Conservation (phyloP, 2,113 vertebrate genomes). For the Hemicordylus capensis region DNA sequence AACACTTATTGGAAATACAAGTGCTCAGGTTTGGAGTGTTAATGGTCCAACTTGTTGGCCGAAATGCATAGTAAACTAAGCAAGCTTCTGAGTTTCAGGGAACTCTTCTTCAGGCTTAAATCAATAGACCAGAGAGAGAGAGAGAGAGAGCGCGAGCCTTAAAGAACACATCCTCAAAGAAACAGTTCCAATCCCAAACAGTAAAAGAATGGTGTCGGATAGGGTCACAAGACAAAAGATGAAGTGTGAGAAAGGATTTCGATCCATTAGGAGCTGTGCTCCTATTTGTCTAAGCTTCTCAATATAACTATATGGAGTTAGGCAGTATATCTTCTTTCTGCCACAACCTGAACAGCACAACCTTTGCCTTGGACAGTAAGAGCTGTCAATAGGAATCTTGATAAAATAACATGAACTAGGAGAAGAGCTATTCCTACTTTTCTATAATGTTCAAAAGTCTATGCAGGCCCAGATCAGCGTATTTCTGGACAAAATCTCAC, state of each 20-base stretch:
- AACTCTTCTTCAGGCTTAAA: neutral
- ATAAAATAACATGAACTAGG: neutral
- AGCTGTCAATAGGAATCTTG: neutral
- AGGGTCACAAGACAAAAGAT: neutral
- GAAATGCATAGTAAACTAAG: neutral
- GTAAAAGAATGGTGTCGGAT: no score
- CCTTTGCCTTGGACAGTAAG: neutral
- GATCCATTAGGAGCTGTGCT: neutral
- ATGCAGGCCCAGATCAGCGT: no score
- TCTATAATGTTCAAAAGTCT: neutral
- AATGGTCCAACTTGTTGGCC: neutral
- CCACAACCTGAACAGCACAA: neutral
- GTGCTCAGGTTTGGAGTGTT: neutral
- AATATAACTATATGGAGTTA: neutral
- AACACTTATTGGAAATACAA: neutral
- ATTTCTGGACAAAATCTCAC: neutral
- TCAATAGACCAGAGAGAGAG: neutral
- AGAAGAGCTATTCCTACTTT: no score
- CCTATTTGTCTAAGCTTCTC: neutral
- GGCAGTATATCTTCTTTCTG: neutral
- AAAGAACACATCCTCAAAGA: neutral
- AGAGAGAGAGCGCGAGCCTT: no score
- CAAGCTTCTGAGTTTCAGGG: no score
- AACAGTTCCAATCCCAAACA: no score
- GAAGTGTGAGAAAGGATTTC: neutral